Percentiles rank a stretch among this genome's conserved stretches.
These are phyloP conservation scores for Tragelaphus buxtoni DNA, from an alignment of 2,113 vertebrate genomes.

Conservation along the genomic window DNA sequence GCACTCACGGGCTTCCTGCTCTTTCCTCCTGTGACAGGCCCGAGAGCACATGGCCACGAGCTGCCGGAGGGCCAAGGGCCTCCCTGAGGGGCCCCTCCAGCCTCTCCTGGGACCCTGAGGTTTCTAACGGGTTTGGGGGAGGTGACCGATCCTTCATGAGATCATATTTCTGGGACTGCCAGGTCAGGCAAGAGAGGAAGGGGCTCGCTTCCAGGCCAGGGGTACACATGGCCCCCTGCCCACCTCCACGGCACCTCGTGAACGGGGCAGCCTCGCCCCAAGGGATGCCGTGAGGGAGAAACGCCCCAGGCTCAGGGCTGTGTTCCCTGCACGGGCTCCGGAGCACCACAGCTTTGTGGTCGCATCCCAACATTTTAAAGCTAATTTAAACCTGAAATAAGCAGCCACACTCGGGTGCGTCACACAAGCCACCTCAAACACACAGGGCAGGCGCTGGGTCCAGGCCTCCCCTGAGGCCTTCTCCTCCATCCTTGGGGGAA, in stretches of 20 bases:
- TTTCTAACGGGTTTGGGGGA: background rate
- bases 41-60: fast-evolving
- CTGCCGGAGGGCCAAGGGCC: background rate
- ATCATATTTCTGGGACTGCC: background rate
- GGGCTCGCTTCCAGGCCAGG: background rate
- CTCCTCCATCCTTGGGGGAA: background rate
- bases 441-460: background rate
- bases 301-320: fast-evolving
- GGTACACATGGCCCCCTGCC: background rate
- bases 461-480: background rate
- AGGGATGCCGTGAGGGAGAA: fast-evolving
- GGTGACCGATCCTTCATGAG: fast-evolving
- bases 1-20: background rate
- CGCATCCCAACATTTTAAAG: background rate
- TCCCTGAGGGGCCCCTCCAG: background rate
- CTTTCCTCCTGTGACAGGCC: background rate
- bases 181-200: background rate
- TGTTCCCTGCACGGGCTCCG: background rate
- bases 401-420: background rate
- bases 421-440: background rate
- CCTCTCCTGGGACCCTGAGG: background rate
- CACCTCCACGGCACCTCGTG: background rate
- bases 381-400: background rate
- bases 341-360: fast-evolving
- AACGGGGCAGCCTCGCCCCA: fast-evolving